These are phyloP conservation scores for Protobothrops flavoviridis DNA, from an alignment of 2,113 vertebrate species.

Conservation along the genomic window DNA sequence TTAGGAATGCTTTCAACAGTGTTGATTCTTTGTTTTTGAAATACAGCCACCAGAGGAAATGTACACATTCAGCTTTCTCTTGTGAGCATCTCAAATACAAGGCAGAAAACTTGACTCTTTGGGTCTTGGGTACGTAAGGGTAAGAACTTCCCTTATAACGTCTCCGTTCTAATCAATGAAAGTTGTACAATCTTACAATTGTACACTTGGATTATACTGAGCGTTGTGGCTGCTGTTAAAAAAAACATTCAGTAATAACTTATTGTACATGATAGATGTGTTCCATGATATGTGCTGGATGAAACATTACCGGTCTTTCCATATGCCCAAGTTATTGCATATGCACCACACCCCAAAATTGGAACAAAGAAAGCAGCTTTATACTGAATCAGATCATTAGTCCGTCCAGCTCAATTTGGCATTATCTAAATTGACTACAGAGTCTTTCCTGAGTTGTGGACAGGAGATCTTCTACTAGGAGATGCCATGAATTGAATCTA, in stretches of 20 bases:
- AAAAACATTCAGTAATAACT: neutral
- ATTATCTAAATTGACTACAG: neutral
- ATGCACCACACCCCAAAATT: neutral
- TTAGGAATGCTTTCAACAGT: conserved; percentile 8
- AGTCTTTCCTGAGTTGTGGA: neutral
- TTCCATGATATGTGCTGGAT: neutral
- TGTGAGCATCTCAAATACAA: neutral
- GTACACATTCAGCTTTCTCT: conserved; percentile 1
- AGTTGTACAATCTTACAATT: neutral
- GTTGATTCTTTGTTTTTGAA: conserved; percentile 2
- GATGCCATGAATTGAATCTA: neutral
- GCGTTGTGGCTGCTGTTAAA: neutral
- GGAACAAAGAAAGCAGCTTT: neutral
- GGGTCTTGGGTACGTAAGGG: neutral
- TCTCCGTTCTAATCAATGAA: neutral
- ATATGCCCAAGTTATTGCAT: neutral
- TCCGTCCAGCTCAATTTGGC: neutral
- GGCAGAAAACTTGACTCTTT: conserved; percentile 23
- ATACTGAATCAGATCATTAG: neutral
- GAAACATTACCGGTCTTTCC: neutral
- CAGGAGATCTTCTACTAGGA: neutral
- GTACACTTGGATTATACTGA: neutral
- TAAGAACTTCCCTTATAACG: neutral
- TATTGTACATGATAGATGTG: neutral
- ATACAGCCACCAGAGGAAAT: conserved; percentile 2